Percentiles rank a stretch among this genome's conserved stretches.
phyloP scores from a whole-genome alignment of 2,888 invertebrate species.

The Cremastinae sp. region DNA sequence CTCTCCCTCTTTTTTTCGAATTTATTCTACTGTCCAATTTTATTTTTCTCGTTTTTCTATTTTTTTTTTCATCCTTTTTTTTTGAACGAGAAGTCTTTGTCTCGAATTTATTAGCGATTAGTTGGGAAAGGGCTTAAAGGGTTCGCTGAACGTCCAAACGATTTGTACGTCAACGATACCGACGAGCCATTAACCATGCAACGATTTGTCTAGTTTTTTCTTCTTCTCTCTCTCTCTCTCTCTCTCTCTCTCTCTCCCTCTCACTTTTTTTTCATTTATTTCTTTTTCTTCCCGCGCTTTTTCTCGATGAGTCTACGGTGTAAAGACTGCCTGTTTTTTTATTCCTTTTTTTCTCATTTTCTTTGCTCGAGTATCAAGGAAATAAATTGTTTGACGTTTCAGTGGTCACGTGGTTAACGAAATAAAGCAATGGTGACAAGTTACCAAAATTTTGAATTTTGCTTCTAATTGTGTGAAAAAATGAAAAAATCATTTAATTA shows the following conservation, averaged over 20 bases:
- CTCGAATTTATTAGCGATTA: background rate
- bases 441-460: no score
- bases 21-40: background rate
- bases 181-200: constrained; percentile 25
- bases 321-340: background rate
- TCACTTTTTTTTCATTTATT: background rate
- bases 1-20: background rate
- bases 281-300: background rate
- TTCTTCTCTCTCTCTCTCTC: constrained; percentile 8
- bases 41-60: no score
- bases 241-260: background rate
- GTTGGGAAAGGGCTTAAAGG: constrained; percentile 11
- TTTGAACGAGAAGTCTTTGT: constrained; percentile 1
- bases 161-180: background rate
- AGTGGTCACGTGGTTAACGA: no score
- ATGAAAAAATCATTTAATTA: no score
- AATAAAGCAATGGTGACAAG: no score
- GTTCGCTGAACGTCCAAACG: constrained; percentile 8
- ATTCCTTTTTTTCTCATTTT: no score
- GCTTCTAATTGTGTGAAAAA: no score
- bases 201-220: constrained; percentile 1
- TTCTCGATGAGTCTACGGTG: background rate
- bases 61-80: no score
- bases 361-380: no score
- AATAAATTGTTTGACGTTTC: no score